Conservation (phyloP, 2,797 vertebrate species). For the Semotilus atromaculatus region DNA sequence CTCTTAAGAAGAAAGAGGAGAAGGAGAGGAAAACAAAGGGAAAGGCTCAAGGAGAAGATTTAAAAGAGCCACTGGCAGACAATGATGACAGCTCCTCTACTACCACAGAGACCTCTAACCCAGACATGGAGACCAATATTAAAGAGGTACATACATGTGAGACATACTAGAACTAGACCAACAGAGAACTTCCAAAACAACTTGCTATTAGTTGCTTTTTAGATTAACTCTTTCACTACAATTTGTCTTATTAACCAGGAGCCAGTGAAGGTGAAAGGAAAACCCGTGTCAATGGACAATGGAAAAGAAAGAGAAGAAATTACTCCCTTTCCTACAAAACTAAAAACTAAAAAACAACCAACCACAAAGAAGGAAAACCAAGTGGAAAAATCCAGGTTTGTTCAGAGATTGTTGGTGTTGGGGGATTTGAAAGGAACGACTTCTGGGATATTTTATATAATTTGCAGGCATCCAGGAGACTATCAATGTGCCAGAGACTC, state of each 20-base stretch:
- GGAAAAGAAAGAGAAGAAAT: slow-evolving; percentile 83
- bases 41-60: slow-evolving; percentile 88
- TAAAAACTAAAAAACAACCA: slow-evolving; percentile 87
- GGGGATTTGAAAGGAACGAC: neutral
- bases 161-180: neutral
- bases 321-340: slow-evolving; percentile 82
- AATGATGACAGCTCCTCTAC: slow-evolving; percentile 97
- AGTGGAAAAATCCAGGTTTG: slow-evolving; percentile 89
- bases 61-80: slow-evolving; percentile 90
- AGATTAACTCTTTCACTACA: neutral
- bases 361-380: slow-evolving; percentile 86
- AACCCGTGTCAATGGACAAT: slow-evolving; percentile 73
- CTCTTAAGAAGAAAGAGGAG: slow-evolving; percentile 89
- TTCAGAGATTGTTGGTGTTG: neutral
- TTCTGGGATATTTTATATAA: neutral
- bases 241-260: slow-evolving; percentile 78
- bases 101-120: slow-evolving; percentile 97
- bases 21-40: slow-evolving; percentile 86
- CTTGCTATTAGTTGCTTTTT: neutral
- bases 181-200: neutral
- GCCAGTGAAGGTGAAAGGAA: slow-evolving; percentile 91
- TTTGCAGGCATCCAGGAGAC: neutral
- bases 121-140: slow-evolving; percentile 88
- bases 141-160: slow-evolving; percentile 82
- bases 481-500: neutral